These are phyloP conservation scores for Drosophila paracracens DNA, from an alignment of 2,888 invertebrate species.

Conservation along the genomic window DNA sequence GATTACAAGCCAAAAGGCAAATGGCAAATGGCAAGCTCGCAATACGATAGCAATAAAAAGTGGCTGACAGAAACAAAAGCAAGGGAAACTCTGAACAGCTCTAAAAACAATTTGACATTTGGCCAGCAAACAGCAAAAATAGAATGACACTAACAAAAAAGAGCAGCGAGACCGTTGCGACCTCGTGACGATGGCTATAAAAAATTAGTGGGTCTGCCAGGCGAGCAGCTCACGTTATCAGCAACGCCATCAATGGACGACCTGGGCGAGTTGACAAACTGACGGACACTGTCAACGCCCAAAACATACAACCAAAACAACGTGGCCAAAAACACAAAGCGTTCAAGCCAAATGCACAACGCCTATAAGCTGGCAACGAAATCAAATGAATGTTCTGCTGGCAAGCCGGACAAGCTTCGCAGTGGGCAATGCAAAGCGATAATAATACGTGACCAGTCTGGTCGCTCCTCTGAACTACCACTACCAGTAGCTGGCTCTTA, in stretches of 20 bases:
- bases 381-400: conserved; percentile 68
- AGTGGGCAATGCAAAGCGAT: conserved; percentile 63
- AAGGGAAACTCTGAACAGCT: conserved; percentile 52
- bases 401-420: conserved; percentile 57
- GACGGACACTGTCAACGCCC: conserved; percentile 71
- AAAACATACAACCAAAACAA: conserved; percentile 2
- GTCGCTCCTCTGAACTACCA: not conserved
- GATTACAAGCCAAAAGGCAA: conserved; percentile 60
- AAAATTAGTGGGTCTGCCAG: conserved; percentile 76
- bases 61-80: conserved; percentile 50
- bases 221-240: conserved; percentile 65
- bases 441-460: conserved; percentile 77
- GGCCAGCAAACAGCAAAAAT: conserved; percentile 60
- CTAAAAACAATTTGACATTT: conserved; percentile 80
- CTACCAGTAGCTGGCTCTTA: conserved; percentile 22
- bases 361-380: conserved; percentile 73
- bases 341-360: conserved; percentile 54
- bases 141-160: conserved; percentile 8
- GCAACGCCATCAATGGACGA: conserved; percentile 70
- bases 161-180: conserved; percentile 27
- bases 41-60: conserved; percentile 72
- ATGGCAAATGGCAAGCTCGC: conserved; percentile 41
- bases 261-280: conserved; percentile 52
- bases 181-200: conserved; percentile 64
- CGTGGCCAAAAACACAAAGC: conserved; percentile 24